Evolutionary conservation across 1,140 invertebrate genomes (phyloP), one percentile per base, ranked within the genome.

Genomic region (Heliothis subflexa): DNA sequence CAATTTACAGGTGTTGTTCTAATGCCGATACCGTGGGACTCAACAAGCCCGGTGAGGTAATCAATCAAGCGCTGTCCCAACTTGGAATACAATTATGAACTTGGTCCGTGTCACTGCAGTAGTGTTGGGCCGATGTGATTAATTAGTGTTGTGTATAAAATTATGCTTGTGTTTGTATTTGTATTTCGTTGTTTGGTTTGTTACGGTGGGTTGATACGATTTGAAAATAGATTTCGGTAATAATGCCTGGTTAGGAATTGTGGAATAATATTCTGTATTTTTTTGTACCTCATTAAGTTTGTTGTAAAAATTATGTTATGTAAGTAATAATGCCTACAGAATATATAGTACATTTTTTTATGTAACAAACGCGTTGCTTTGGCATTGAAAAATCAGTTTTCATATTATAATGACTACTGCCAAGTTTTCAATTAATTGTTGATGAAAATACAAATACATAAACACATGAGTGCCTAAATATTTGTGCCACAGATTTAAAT

Each of bases 31-130:
- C 78, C 81, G 83, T 85, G 83, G 83, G 85, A 83, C 81, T 81
- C 76, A 79, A 81, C 81, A 80, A 52, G 73, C 73, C 80, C 81
- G 77, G 73, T 59, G 80, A 68, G 83, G 86, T 90, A 91, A 93
- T 93, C 91, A 91, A 93, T 93, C 91, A 93, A 90, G 85, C 76
- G 85, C 80, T 86, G 89, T 89, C 90, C 86, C 88, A 89, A 89
- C 89, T 91, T 84, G 79, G 87, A 92, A 93, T 93, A 92, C 90
- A 93, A 93, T 93, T 93, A 91, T 93, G 90, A 93, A 93, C 90
- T 93, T 91, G 89, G 89, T 86, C 87, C 83, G 79, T 93, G 90
- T 92, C 91, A 88, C 83, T 85, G 83, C 82, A 83, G 81, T 83
- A 88, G 81, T 88, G 85, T 87, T 83, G 83, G 80, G 81, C 82